These are phyloP conservation scores for Oryzias sinensis DNA, from an alignment of 2,797 vertebrate genomes.

Conservation along the genomic window DNA sequence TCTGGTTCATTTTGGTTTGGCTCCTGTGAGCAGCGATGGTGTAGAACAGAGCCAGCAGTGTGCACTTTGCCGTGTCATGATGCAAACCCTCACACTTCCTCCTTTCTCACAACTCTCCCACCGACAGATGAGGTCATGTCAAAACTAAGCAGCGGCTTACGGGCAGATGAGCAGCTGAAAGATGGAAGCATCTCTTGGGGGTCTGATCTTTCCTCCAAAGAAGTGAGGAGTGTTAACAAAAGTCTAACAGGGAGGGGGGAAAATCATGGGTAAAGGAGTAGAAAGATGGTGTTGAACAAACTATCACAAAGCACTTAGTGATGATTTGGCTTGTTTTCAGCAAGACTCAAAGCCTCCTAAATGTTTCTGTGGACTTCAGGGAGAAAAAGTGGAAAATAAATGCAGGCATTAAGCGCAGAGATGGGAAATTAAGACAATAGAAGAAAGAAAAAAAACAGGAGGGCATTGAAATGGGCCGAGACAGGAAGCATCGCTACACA, in stretches of 20 bases:
- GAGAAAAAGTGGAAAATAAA: conserved; percentile 29
- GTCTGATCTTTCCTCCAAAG: conserved; percentile 32
- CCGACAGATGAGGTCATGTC: conserved; percentile 43
- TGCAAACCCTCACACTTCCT: conserved; percentile 14
- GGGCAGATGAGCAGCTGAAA: conserved; percentile 36
- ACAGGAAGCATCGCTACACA: conserved; percentile 28
- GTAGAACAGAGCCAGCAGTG: conserved; percentile 28
- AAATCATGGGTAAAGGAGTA: conserved; percentile 10
- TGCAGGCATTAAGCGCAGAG: conserved; percentile 29
- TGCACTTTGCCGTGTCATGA: conserved; percentile 17
- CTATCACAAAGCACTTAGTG: conserved; percentile 20
- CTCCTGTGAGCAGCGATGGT: background rate
- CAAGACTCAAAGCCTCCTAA: conserved; percentile 35
- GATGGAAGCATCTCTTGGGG: conserved; percentile 37
- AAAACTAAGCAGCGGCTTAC: conserved; percentile 33
- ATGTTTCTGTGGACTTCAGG: conserved; percentile 10
- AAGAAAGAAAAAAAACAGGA: conserved; percentile 39
- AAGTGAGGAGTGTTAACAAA: conserved; percentile 55
- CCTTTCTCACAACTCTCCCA: conserved; percentile 31
- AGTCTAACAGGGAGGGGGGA: conserved; percentile 3
- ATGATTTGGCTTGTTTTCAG: conserved; percentile 32
- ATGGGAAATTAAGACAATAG: conserved; percentile 38
- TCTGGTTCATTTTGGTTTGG: conserved; percentile 29
- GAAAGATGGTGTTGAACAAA: conserved; percentile 16
- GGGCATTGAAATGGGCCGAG: conserved; percentile 10